Percentiles rank a stretch among this genome's conserved stretches.
Conservation (phyloP, 2,113 vertebrate genomes). For the Hemiprocne comata region DNA sequence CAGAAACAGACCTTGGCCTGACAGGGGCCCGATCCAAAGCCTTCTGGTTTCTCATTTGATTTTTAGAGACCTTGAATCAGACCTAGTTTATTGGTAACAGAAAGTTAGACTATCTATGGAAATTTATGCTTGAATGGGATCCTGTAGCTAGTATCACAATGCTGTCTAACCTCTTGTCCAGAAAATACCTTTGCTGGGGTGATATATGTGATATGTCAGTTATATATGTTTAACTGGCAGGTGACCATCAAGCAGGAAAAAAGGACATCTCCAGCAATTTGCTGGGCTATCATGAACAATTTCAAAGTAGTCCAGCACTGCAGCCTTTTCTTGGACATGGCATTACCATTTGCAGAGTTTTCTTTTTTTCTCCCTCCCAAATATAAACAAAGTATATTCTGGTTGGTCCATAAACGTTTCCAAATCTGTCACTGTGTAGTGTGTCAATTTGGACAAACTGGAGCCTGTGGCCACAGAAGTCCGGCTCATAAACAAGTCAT, state of each 20-base stretch:
- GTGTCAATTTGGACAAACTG: slow-evolving; percentile 95
- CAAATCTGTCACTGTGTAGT: slow-evolving; percentile 73
- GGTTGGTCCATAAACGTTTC: not conserved
- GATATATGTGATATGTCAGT: not conserved
- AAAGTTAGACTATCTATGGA: not conserved
- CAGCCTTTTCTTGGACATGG: not conserved
- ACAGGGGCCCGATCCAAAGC: not conserved
- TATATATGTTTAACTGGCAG: not conserved
- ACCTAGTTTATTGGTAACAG: not conserved
- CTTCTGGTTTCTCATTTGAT: not conserved
- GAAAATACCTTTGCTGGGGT: not conserved
- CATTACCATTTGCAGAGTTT: not conserved
- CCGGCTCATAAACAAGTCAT: slow-evolving; percentile 86
- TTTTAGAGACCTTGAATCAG: not conserved
- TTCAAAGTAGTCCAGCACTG: not conserved
- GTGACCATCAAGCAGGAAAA: not conserved
- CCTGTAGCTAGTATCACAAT: not conserved
- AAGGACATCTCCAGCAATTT: not conserved
- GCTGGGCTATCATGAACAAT: not conserved
- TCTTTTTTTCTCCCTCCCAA: not conserved
- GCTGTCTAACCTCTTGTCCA: not conserved
- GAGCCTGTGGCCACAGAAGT: slow-evolving; percentile 89
- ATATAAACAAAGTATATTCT: not conserved
- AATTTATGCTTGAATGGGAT: not conserved
- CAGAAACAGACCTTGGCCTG: not conserved